Percentiles rank a stretch among this genome's conserved stretches.
phyloP scores from a whole-genome alignment of 2,113 vertebrate species.

The Podilymbus podiceps region DNA sequence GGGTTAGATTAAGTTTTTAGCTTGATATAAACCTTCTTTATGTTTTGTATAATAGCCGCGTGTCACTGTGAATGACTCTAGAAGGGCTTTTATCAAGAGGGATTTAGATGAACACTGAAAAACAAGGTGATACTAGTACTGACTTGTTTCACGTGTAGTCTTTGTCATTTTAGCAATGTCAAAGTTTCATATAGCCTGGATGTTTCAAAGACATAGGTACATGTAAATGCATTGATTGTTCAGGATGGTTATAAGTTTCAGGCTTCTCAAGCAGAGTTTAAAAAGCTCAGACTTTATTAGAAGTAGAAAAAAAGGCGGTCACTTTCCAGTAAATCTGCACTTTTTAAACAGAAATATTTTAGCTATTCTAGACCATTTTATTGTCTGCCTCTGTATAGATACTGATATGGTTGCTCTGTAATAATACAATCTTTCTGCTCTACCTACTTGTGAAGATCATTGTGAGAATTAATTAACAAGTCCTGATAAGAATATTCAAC shows the following conservation, averaged over 20 bases:
- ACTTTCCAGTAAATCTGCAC: neutral
- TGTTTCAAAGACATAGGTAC: neutral
- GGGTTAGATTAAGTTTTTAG: neutral
- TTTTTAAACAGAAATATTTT: conserved; percentile 6
- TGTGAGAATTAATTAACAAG: conserved; percentile 44
- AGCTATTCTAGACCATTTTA: neutral
- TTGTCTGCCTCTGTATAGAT: neutral
- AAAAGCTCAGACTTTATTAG: neutral
- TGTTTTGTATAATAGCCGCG: neutral
- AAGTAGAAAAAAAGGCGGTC: neutral
- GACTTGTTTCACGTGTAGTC: neutral
- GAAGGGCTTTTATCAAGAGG: conserved; percentile 4
- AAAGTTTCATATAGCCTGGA: neutral
- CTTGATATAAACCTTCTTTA: neutral
- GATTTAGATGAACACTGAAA: conserved; percentile 11
- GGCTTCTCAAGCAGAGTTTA: neutral
- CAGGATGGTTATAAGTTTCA: neutral
- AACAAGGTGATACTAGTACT: neutral
- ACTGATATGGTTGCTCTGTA: neutral
- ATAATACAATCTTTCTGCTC: neutral
- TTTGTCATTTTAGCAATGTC: conserved; percentile 25
- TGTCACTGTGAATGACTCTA: neutral
- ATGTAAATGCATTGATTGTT: conserved; percentile 7
- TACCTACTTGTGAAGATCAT: neutral
- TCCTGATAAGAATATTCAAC: neutral